Conservation (phyloP, 1,140 invertebrate species). For the Antheraea mylitta region DNA sequence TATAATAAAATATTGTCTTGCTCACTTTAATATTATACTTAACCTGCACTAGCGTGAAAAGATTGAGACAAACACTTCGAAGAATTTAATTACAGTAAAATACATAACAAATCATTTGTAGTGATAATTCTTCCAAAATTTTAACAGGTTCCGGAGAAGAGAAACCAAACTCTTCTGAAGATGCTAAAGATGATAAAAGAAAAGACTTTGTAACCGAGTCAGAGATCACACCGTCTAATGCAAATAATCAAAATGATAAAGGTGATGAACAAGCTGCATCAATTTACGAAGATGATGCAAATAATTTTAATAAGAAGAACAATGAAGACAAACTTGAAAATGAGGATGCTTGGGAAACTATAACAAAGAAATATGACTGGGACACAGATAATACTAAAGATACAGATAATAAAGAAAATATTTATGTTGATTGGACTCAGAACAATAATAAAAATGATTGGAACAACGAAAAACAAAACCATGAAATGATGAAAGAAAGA, state of each 20-base stretch:
- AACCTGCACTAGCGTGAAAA: too few species aligned
- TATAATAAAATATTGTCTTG: too few species aligned
- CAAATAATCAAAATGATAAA: background rate
- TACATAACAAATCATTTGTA: background rate
- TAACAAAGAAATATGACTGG: conserved; percentile 19
- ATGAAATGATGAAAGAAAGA: conserved; percentile 13
- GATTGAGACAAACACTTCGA: too few species aligned
- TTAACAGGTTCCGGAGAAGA: background rate
- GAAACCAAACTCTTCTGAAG: background rate
- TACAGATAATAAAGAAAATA: background rate
- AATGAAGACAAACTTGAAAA: conserved; percentile 6
- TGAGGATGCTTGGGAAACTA: conserved; percentile 3
- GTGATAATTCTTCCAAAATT: background rate
- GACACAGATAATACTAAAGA: background rate
- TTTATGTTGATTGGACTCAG: background rate
- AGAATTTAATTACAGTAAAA: too few species aligned
- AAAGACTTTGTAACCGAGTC: background rate
- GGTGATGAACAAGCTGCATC: background rate
- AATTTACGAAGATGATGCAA: background rate
- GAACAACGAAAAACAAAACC: background rate
- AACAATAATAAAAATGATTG: background rate
- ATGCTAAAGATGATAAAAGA: background rate
- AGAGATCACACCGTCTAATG: background rate
- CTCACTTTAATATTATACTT: too few species aligned
- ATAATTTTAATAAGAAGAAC: background rate